Evolutionary conservation across 2,888 invertebrate genomes (phyloP).

Genomic region (Pristionchus japonicus): DNA sequence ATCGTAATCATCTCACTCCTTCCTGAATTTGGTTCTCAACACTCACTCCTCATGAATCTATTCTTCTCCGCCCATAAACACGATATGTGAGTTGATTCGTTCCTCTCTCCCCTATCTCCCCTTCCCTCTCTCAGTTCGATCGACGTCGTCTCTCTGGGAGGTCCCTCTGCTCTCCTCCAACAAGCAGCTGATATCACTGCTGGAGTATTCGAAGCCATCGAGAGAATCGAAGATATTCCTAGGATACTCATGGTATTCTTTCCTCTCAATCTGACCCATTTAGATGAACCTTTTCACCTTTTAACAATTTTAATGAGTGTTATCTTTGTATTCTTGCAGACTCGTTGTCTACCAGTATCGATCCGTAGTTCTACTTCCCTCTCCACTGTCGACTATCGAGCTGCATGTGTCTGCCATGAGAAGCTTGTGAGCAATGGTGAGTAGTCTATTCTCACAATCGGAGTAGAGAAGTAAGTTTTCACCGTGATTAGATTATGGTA

Average conservation of each 20-base stretch:
- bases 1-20: constrained; percentile 35
- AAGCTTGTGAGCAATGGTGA: constrained; percentile 15
- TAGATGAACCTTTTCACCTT: too few species aligned
- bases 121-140: not conserved
- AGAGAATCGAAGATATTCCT: not conserved
- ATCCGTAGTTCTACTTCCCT: not conserved
- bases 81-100: constrained; percentile 20
- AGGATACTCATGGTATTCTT: constrained; percentile 7
- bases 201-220: constrained; percentile 9
- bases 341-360: constrained; percentile 27
- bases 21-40: constrained; percentile 28
- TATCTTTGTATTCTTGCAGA: too few species aligned
- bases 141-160: constrained; percentile 34
- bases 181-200: constrained; percentile 48
- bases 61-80: constrained; percentile 46
- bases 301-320: too few species aligned
- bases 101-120: too few species aligned
- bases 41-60: constrained; percentile 46
- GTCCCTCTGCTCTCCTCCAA: constrained; percentile 39
- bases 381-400: constrained; percentile 31
- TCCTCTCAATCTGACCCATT: not conserved
- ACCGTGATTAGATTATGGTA: not conserved
- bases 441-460: not conserved
- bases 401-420: constrained; percentile 41
- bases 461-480: not conserved